Conservation (phyloP, 2,888 invertebrate genomes). For the Andrena trimmerana region DNA sequence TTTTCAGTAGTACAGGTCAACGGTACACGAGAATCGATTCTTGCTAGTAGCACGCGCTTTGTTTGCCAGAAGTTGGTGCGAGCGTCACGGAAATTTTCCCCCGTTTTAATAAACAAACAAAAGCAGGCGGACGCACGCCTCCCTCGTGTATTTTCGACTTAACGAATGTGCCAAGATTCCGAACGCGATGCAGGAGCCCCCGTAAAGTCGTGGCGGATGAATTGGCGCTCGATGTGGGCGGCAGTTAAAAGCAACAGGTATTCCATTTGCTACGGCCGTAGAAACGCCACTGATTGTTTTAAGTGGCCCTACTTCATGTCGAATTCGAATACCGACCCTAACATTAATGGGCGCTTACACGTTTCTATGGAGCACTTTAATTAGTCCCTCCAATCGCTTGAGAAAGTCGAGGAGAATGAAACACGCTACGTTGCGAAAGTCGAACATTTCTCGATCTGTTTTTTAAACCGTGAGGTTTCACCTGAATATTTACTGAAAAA, state of each 20-base stretch:
- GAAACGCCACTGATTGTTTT: constrained; percentile 49
- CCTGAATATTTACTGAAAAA: too few species aligned
- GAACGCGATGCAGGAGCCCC: constrained; percentile 31
- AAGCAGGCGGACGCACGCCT: constrained; percentile 24
- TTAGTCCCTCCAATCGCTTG: too few species aligned
- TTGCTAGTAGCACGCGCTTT: too few species aligned
- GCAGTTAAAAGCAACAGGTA: constrained; percentile 65
- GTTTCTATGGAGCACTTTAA: neutral
- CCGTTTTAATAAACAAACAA: constrained; percentile 61
- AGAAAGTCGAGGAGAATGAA: too few species aligned
- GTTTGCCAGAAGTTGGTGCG: neutral
- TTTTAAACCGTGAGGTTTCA: too few species aligned
- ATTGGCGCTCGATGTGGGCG: constrained; percentile 40
- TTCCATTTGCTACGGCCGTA: constrained; percentile 51
- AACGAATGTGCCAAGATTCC: constrained; percentile 66
- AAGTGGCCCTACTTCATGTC: constrained; percentile 23
- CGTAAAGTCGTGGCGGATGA: constrained; percentile 33
- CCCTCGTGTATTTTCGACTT: constrained; percentile 59
- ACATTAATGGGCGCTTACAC: neutral
- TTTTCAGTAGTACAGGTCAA: too few species aligned
- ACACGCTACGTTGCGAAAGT: too few species aligned
- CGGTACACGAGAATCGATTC: too few species aligned
- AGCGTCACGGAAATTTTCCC: constrained; percentile 44
- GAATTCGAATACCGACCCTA: constrained; percentile 8
- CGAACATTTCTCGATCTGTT: too few species aligned